Conservation (phyloP, 2,888 invertebrate genomes). For the Thelaira solivaga region DNA sequence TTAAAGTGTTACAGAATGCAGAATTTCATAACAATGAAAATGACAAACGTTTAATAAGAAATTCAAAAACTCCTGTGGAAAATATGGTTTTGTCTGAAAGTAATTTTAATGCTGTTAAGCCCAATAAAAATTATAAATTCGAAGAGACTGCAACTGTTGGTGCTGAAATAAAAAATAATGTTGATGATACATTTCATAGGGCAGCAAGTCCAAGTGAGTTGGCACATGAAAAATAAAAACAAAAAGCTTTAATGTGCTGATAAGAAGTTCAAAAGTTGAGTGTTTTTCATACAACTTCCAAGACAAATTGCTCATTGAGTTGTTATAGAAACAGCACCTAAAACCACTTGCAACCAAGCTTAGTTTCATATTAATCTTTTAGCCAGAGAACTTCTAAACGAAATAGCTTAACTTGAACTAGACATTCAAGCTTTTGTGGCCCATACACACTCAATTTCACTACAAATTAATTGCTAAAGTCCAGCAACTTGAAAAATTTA, state of each 20-base stretch:
- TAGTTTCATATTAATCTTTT: no score
- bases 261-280: no score
- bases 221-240: neutral
- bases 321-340: no score
- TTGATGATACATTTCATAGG: slow-evolving; percentile 77
- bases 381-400: no score
- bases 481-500: no score
- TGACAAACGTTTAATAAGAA: slow-evolving; percentile 10
- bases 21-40: neutral
- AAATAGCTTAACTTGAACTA: no score
- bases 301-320: no score
- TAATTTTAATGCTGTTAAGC: slow-evolving; percentile 45
- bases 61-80: slow-evolving; percentile 44
- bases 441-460: no score
- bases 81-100: slow-evolving; percentile 37
- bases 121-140: slow-evolving; percentile 19
- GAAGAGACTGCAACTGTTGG: neutral
- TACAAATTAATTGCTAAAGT: no score
- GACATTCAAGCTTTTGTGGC: no score
- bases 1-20: neutral
- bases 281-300: no score
- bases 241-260: neutral
- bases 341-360: no score
- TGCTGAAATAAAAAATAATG: slow-evolving; percentile 46
- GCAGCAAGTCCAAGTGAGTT: slow-evolving; percentile 77